These are phyloP conservation scores for Autographa pulchrina DNA, from an alignment of 2,888 invertebrate species.

Conservation along the genomic window DNA sequence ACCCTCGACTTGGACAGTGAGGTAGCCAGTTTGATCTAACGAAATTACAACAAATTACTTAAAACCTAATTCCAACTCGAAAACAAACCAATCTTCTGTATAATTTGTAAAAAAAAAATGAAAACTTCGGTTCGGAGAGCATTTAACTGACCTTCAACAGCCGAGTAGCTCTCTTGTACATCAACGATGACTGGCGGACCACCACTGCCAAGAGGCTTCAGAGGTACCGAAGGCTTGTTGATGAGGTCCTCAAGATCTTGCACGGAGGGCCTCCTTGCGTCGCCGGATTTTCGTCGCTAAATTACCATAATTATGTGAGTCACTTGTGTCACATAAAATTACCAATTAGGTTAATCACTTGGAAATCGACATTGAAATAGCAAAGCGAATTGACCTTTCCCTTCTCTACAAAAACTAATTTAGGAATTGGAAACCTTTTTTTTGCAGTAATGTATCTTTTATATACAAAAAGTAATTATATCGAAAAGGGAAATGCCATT, in stretches of 20 bases:
- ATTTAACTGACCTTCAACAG: constrained; percentile 95
- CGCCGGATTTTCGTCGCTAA: constrained; percentile 95
- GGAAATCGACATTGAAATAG: constrained; percentile 59
- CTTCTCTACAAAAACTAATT: neutral
- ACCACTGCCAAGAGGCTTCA: constrained; percentile 93
- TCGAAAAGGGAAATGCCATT: constrained; percentile 13
- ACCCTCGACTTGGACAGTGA: constrained; percentile 98
- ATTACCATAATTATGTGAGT: constrained; percentile 68
- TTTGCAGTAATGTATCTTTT: too few species aligned
- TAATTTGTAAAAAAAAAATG: neutral
- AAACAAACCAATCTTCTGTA: neutral
- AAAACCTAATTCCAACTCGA: neutral
- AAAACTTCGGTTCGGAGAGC: too few species aligned
- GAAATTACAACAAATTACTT: neutral
- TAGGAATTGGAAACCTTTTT: neutral
- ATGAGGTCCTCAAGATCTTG: constrained; percentile 97
- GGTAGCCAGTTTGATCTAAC: constrained; percentile 96
- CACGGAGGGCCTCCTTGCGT: constrained; percentile 96
- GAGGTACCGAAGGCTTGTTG: constrained; percentile 97
- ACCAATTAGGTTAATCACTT: constrained; percentile 72
- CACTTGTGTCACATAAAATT: constrained; percentile 17
- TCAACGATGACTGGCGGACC: constrained; percentile 97
- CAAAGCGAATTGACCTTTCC: constrained; percentile 28
- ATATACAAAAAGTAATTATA: neutral
- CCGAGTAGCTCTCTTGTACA: constrained; percentile 98